A percentile compares a stretch with the other conserved stretches of the same genome.
Evolutionary conservation across 2,797 vertebrate species (phyloP).

Genomic region (Natrix natrix): DNA sequence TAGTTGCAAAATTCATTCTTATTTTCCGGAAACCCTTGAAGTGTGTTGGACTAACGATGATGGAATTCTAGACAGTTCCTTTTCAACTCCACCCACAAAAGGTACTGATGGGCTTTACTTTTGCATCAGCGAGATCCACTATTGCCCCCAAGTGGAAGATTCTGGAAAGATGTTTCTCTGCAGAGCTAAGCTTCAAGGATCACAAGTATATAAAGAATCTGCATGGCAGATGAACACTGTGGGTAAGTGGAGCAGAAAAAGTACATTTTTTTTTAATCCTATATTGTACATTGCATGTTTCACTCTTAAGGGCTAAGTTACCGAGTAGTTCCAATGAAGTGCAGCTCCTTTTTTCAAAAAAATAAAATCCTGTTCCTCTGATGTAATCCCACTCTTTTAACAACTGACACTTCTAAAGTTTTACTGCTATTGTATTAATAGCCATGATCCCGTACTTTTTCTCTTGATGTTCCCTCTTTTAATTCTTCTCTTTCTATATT

Average conservation of each 20-base stretch:
- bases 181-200: background rate
- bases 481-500: background rate
- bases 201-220: background rate
- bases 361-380: background rate
- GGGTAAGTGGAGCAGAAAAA: background rate
- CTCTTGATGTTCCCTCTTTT: background rate
- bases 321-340: background rate
- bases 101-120: background rate
- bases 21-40: constrained; percentile 1
- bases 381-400: background rate
- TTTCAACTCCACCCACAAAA: background rate
- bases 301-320: background rate
- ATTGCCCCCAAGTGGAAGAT: background rate
- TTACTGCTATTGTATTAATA: background rate
- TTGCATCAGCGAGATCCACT: background rate
- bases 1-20: constrained; percentile 2
- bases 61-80: background rate
- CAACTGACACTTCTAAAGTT: background rate
- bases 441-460: background rate
- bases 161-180: background rate
- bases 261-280: background rate
- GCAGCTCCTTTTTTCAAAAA: background rate
- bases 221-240: background rate
- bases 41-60: background rate
- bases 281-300: background rate